These are phyloP conservation scores for Abramis brama DNA, from an alignment of 2,113 vertebrate genomes.

Conservation along the genomic window DNA sequence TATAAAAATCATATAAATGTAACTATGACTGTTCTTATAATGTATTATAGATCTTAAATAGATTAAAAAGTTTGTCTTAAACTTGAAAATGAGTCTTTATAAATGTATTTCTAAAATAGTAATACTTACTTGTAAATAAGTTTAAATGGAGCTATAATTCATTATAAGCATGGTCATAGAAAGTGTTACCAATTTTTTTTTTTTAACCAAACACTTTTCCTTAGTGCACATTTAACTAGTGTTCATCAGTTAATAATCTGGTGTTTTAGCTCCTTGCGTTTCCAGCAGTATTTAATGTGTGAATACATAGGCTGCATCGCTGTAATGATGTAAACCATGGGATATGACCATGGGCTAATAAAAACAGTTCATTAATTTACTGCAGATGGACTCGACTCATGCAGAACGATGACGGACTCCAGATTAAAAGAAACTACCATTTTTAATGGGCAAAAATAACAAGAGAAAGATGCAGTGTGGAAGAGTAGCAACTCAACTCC, in stretches of 20 bases:
- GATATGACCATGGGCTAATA: neutral
- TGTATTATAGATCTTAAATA: too few species aligned
- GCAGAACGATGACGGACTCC: neutral
- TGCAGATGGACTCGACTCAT: neutral
- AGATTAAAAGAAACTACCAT: neutral
- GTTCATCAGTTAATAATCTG: neutral
- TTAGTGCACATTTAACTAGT: neutral
- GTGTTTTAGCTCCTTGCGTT: neutral
- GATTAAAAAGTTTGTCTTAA: too few species aligned
- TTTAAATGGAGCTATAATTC: too few species aligned
- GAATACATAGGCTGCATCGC: neutral
- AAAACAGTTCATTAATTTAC: slow-evolving; percentile 19
- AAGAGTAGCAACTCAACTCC: neutral
- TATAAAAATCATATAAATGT: too few species aligned
- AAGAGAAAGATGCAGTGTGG: neutral
- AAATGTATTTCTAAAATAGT: too few species aligned
- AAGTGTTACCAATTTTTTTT: too few species aligned
- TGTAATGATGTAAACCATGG: neutral
- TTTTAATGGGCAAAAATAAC: neutral
- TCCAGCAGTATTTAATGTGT: neutral
- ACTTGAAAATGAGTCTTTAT: too few species aligned
- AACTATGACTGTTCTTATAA: too few species aligned
- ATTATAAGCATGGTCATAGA: too few species aligned
- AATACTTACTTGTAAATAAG: too few species aligned
- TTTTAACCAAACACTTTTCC: neutral